phyloP scores from a whole-genome alignment of 1,140 invertebrate species.

The Bombus sylvicola region DNA sequence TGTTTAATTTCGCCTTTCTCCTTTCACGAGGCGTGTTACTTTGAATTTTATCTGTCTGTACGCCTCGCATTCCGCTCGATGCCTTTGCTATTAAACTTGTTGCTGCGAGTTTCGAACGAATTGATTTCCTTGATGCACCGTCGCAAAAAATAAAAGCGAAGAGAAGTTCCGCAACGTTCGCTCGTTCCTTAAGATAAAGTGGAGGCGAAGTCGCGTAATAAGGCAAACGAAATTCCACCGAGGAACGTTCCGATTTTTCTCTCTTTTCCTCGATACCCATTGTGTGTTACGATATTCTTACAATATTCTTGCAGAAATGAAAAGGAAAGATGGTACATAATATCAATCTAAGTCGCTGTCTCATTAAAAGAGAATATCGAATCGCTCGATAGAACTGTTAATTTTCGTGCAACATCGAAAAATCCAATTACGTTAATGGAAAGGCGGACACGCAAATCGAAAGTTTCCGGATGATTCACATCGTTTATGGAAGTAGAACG shows the following conservation, averaged over 20 bases:
- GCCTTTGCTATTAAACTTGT: constrained; percentile 4
- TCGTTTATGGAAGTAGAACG: not conserved
- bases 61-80: not conserved
- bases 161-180: not conserved
- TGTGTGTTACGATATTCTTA: too few relatives aligned
- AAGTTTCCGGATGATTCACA: not conserved
- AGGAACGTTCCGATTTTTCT: not conserved
- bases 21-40: not conserved
- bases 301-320: too few relatives aligned
- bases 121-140: constrained; percentile 10
- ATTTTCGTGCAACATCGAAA: not conserved
- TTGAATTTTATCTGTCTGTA: not conserved
- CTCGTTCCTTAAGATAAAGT: constrained; percentile 2
- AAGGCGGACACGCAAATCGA: not conserved
- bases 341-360: not conserved
- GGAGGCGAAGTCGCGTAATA: constrained; percentile 10
- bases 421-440: constrained; percentile 27
- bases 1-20: not conserved
- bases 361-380: not conserved
- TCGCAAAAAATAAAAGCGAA: constrained; percentile 19
- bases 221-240: not conserved
- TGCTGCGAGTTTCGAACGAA: not conserved
- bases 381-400: not conserved
- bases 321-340: not conserved
- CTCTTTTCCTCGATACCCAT: too few relatives aligned